Evolutionary conservation across 2,797 vertebrate genomes (phyloP).

Genomic region (Prionace glauca): DNA sequence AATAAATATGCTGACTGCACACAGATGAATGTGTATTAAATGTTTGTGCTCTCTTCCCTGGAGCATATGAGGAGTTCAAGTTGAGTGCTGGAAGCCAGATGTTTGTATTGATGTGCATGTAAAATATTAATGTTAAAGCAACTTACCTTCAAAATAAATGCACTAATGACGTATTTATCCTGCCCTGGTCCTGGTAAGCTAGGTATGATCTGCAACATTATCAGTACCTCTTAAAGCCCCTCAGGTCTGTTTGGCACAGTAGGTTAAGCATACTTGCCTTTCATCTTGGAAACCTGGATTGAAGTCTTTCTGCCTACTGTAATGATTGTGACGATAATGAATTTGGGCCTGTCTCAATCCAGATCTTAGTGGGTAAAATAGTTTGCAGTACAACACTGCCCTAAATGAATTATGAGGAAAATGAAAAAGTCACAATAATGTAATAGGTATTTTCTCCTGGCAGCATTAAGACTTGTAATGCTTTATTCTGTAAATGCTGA

Average conservation of each 20-base stretch:
- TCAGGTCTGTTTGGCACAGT: neutral
- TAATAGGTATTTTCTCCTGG: neutral
- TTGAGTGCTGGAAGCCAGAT: constrained; percentile 4
- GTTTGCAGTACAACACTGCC: neutral
- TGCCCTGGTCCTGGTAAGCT: neutral
- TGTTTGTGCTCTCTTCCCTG: neutral
- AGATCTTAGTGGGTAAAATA: neutral
- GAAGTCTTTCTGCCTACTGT: neutral
- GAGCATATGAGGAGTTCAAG: neutral
- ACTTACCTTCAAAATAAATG: neutral
- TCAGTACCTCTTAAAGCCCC: neutral
- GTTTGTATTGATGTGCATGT: neutral
- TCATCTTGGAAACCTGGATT: neutral
- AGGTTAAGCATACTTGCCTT: neutral
- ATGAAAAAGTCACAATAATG: neutral
- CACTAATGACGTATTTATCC: neutral
- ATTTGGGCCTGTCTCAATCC: neutral
- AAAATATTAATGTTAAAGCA: neutral
- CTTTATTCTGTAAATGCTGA: neutral
- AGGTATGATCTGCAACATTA: neutral
- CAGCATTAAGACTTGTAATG: neutral
- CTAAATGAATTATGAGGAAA: neutral
- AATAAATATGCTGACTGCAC: neutral
- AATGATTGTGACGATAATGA: neutral
- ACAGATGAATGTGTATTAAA: neutral